Evolutionary conservation across 2,888 invertebrate species (phyloP).

Genomic region (Asteroscopus sphinx): DNA sequence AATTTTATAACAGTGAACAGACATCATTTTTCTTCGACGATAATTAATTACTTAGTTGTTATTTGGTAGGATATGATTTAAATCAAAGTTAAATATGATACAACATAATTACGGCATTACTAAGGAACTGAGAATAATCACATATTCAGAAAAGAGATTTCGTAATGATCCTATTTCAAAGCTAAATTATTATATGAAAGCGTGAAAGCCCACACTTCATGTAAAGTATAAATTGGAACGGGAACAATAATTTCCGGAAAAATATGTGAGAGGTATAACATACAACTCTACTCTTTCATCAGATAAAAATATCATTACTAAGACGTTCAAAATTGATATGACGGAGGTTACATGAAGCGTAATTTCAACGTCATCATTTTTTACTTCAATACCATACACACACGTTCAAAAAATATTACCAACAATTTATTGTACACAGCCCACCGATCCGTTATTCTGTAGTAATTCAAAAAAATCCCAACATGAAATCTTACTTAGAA

Average conservation of each 20-base stretch:
- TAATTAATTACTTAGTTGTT: too few relatives aligned
- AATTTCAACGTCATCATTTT: slow-evolving; percentile 20
- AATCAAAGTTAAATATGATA: too few relatives aligned
- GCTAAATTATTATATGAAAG: too few relatives aligned
- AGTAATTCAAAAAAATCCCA: slow-evolving; percentile 35
- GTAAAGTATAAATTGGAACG: background rate
- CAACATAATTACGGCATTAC: too few relatives aligned
- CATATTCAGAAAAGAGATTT: too few relatives aligned
- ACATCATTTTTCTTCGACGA: too few relatives aligned
- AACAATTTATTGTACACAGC: slow-evolving; percentile 28
- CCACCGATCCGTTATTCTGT: slow-evolving; percentile 9
- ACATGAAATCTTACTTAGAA: slow-evolving; percentile 46
- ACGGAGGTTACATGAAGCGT: slow-evolving; percentile 4
- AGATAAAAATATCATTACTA: slow-evolving; percentile 9
- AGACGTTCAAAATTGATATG: slow-evolving; percentile 25
- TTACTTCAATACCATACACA: slow-evolving; percentile 6
- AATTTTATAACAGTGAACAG: background rate
- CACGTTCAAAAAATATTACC: slow-evolving; percentile 11
- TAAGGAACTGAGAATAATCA: too few relatives aligned
- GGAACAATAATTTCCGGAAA: background rate
- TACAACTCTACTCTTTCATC: background rate
- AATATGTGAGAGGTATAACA: background rate
- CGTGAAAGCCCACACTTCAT: too few relatives aligned
- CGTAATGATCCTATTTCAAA: too few relatives aligned
- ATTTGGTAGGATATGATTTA: too few relatives aligned